Evolutionary conservation across 2,113 vertebrate species (phyloP).

Genomic region (Aspidoscelis tigris): DNA sequence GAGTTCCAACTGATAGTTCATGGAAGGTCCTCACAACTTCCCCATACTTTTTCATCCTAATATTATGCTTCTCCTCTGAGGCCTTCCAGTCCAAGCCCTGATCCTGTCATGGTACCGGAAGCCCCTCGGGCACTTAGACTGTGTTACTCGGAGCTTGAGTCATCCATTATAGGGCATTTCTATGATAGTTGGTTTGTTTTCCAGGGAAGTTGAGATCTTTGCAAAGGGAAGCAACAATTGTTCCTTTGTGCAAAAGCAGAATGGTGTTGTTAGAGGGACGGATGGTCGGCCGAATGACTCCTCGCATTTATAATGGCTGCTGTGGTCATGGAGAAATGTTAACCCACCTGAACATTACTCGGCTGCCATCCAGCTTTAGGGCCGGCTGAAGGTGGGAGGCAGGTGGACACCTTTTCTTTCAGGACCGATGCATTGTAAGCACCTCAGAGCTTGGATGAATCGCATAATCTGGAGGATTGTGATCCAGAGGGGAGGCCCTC

Average conservation of each 20-base stretch:
- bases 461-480: too few relatives aligned
- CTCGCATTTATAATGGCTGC: neutral
- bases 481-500: too few relatives aligned
- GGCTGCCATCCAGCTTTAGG: neutral
- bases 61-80: too few relatives aligned
- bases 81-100: neutral
- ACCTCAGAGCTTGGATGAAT: neutral
- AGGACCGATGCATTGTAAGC: neutral
- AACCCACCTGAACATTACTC: neutral
- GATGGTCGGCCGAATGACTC: neutral
- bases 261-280: conserved; percentile 17
- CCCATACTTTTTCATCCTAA: too few relatives aligned
- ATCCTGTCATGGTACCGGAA: neutral
- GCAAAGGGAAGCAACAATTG: neutral
- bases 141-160: neutral
- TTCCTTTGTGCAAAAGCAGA: conserved; percentile 4
- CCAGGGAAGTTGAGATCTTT: neutral
- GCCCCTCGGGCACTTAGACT: neutral
- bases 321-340: conserved; percentile 16
- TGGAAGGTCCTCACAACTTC: too few relatives aligned
- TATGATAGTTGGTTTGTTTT: neutral
- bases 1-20: too few relatives aligned
- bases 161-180: neutral
- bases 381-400: neutral
- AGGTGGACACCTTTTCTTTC: neutral